These are phyloP conservation scores for Polylopha cassiicola DNA, from an alignment of 2,888 invertebrate species.

Conservation along the genomic window DNA sequence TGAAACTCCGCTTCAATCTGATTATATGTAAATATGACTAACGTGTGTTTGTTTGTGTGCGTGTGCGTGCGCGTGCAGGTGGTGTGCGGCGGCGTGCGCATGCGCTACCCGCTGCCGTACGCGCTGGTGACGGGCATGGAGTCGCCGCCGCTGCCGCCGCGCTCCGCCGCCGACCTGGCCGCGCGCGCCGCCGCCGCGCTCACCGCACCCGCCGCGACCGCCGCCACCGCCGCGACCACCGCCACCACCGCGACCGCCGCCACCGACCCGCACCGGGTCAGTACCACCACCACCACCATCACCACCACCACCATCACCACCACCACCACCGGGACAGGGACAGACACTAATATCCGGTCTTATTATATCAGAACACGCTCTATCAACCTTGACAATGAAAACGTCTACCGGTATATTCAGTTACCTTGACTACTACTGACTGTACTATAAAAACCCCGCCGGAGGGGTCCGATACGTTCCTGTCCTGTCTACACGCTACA, in stretches of 20 bases:
- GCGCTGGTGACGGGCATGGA: constrained; percentile 94
- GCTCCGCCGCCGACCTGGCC: constrained; percentile 37
- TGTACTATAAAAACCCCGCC: too few relatives aligned
- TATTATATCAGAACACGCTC: not conserved
- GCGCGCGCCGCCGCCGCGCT: constrained; percentile 41
- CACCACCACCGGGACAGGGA: constrained; percentile 17
- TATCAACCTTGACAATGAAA: too few relatives aligned
- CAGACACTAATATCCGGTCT: constrained; percentile 2
- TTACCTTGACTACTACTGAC: too few relatives aligned
- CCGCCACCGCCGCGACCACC: not conserved
- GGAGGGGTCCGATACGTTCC: too few relatives aligned
- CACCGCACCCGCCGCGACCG: constrained; percentile 47
- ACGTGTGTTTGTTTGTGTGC: constrained; percentile 1
- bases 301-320: not conserved
- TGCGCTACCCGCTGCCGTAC: constrained; percentile 97
- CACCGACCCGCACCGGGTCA: constrained; percentile 39
- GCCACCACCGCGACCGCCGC: not conserved
- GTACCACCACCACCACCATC: not conserved
- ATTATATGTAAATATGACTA: not conserved
- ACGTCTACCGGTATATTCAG: too few relatives aligned
- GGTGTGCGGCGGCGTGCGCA: constrained; percentile 89
- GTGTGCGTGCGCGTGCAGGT: constrained; percentile 60
- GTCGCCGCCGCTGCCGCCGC: constrained; percentile 59
- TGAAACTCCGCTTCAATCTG: too few relatives aligned
- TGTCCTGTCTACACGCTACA: too few relatives aligned